Base-by-base conservation (phyloP, 2,113 vertebrate genomes). In the Albula goreensis region DNA sequence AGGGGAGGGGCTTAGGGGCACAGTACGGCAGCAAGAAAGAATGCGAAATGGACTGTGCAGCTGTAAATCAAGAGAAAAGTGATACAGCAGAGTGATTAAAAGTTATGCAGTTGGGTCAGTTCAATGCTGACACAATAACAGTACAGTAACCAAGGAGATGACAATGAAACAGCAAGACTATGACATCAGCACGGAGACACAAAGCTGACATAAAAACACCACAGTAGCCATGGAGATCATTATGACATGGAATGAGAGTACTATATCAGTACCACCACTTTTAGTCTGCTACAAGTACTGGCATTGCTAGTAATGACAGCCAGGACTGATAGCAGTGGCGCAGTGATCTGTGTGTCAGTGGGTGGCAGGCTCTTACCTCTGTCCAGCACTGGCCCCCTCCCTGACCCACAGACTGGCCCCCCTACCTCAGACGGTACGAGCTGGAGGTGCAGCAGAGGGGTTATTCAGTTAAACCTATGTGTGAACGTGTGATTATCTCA, bases 1-100 rank as follows among this genome's bases (percentile, higher is more conserved):
- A 82, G 0, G 91, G 87, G 85, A 93, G 41, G 2, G 93, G 88
- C 85, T 93, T 93, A 0, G 94, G 93, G 70, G 93, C 88, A 89
- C 90, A 93, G 90, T 91, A 94, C 0, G 94, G 93, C 56, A 92
- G 90, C 19, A 95, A 6, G 87, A 93, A 86, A 82, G 94, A 93
- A 82, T 91, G 90, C 83, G 89, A 90, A 56, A 87, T 13, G 2
- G 91, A 87, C 56, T 90, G 93, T 49, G 89, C 19, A 0, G 66
- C 93, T 94, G 93, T 86, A 49, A 88, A 83, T 87, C 86, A 85
- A 86, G 81, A 88, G 82, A 90, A 50, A 66, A 41, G 31, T 41
- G 9, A 83, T 17, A 86, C 25, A 74, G 10, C 81, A 53, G 15
- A 80, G 52, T 80, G 12, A 63, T 50, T 81, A 78, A 81, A 5